Conservation (phyloP, 2,888 invertebrate species). For the Pandemis corylana region DNA sequence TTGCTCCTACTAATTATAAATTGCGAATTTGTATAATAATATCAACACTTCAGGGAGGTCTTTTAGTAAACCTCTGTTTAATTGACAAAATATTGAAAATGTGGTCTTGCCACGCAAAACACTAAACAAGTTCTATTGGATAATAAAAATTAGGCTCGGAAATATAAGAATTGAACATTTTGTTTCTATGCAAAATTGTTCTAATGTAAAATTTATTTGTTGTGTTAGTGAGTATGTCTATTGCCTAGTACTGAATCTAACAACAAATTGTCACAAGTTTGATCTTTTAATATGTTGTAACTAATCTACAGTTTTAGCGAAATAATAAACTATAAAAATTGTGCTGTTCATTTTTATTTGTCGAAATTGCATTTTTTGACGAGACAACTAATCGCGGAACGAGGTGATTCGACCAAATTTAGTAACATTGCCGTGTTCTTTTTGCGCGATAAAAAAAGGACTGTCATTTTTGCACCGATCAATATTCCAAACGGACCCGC, state of each 20-base stretch:
- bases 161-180: conserved; percentile 18
- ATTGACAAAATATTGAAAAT: conserved; percentile 20
- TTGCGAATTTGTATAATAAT: background rate
- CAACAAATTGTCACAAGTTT: too few species aligned
- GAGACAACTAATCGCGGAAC: background rate
- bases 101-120: conserved; percentile 17
- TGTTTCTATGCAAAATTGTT: conserved; percentile 13
- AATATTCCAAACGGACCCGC: conserved; percentile 2
- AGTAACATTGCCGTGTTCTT: background rate
- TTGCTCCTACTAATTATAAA: background rate
- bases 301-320: background rate
- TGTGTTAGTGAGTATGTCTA: too few species aligned
- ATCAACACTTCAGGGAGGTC: conserved; percentile 16
- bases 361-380: background rate
- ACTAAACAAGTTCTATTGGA: conserved; percentile 27
- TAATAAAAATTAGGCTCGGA: conserved; percentile 10
- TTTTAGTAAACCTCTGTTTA: conserved; percentile 33
- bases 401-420: background rate
- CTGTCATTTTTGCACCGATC: conserved; percentile 4
- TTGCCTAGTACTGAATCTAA: too few species aligned
- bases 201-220: background rate
- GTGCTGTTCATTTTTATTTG: background rate
- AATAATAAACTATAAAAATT: background rate
- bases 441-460: conserved; percentile 3
- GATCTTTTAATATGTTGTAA: background rate